phyloP scores from a whole-genome alignment of 2,113 vertebrate genomes.

The Atractosteus spatula region DNA sequence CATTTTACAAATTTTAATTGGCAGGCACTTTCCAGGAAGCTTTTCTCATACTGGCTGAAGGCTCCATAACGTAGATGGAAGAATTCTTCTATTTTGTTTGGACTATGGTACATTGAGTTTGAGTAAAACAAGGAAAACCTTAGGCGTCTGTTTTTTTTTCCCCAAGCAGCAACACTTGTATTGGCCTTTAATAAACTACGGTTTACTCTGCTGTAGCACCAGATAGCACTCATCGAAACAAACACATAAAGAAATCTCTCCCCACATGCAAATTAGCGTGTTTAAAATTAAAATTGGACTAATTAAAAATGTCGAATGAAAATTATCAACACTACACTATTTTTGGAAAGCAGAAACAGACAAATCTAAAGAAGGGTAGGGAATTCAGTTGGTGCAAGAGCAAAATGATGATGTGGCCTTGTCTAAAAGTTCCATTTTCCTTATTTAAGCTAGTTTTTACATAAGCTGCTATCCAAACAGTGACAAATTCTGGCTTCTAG shows the following conservation, averaged over 20 bases:
- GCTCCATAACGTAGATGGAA: not conserved
- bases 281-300: not conserved
- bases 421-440: constrained; percentile 6
- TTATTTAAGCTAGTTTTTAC: not conserved
- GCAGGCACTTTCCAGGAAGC: not conserved
- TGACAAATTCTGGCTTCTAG: constrained; percentile 17
- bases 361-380: constrained; percentile 8
- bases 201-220: not conserved
- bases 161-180: not conserved
- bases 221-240: not conserved
- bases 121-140: not conserved
- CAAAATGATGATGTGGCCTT: constrained; percentile 12
- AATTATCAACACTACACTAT: constrained; percentile 18
- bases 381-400: not conserved
- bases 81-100: not conserved
- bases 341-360: not conserved
- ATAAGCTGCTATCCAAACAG: constrained; percentile 9
- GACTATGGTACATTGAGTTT: not conserved
- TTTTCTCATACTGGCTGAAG: not conserved
- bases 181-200: too few relatives aligned
- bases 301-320: constrained; percentile 14
- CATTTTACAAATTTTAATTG: not conserved
- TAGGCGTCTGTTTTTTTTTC: not conserved
- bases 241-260: not conserved
- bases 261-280: not conserved